A percentile compares a stretch with the other conserved stretches of the same genome.
Evolutionary conservation across 2,888 invertebrate genomes (phyloP).

Genomic region (Plagodis dolabraria): DNA sequence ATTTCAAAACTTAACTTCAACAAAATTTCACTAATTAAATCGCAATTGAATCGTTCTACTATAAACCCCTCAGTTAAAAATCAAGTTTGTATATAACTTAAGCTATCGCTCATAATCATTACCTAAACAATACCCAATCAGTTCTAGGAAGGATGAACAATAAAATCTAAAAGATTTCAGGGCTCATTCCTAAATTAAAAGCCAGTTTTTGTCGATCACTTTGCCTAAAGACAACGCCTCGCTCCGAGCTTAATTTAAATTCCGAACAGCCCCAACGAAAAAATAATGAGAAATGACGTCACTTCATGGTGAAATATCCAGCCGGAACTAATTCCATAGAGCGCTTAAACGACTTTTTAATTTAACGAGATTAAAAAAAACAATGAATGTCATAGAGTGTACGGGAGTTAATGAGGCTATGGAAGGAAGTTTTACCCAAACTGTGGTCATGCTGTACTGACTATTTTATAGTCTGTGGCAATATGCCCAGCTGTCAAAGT

Average conservation of each 20-base stretch:
- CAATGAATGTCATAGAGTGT: conserved; percentile 47
- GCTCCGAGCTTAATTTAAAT: conserved; percentile 28
- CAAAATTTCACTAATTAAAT: no score
- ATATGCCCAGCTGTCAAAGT: conserved; percentile 49
- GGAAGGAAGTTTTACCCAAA: conserved; percentile 12
- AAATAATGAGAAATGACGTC: conserved; percentile 34
- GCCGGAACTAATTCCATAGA: conserved; percentile 35
- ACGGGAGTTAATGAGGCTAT: conserved; percentile 36
- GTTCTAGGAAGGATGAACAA: no score
- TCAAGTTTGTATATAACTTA: no score
- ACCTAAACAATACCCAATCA: no score
- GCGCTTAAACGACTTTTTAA: conserved; percentile 36
- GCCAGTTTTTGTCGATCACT: no score
- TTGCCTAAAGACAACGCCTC: conserved; percentile 2
- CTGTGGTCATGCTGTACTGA: not conserved
- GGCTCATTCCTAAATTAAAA: no score
- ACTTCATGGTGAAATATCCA: conserved; percentile 29
- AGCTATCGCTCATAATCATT: no score
- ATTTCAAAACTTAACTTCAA: no score
- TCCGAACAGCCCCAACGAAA: conserved; percentile 22
- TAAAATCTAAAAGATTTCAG: no score
- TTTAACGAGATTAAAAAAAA: conserved; percentile 43
- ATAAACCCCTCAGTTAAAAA: no score
- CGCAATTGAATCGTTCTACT: no score
- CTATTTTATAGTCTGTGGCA: no score